Percentiles rank a stretch among this genome's conserved stretches.
These are phyloP conservation scores for Chaetura pelagica DNA, from an alignment of 2,113 vertebrate genomes.

Conservation along the genomic window DNA sequence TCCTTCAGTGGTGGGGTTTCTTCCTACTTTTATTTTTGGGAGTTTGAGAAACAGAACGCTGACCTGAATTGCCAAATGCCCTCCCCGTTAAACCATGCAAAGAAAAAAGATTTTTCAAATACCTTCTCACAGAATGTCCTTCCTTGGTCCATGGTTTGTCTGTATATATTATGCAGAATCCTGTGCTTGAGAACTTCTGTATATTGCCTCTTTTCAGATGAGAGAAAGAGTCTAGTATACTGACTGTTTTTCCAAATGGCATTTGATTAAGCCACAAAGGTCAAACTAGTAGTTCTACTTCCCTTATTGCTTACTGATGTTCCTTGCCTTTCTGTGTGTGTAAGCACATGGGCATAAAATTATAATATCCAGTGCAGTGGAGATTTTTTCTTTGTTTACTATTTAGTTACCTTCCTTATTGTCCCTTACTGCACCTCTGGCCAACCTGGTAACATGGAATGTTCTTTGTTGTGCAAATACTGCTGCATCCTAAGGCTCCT, in stretches of 20 bases:
- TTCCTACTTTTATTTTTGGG: background rate
- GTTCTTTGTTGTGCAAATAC: background rate
- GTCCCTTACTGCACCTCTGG: background rate
- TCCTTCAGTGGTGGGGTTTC: background rate
- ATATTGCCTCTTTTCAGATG: background rate
- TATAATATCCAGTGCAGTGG: background rate
- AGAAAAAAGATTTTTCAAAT: background rate
- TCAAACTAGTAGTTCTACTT: background rate
- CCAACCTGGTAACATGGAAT: background rate
- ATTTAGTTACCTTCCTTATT: background rate
- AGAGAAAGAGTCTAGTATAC: background rate
- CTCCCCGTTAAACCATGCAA: background rate
- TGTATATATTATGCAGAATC: background rate
- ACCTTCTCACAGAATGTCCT: background rate
- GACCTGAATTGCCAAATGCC: accelerated
- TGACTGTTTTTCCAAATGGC: background rate
- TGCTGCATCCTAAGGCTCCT: background rate
- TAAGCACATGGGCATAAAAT: background rate
- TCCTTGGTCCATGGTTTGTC: background rate
- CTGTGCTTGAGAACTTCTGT: background rate
- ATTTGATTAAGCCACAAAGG: background rate
- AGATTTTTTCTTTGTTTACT: background rate
- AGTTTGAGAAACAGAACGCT: background rate
- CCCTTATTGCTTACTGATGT: background rate
- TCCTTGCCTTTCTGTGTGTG: background rate